Percentiles rank a stretch among this genome's conserved stretches.
Conservation (phyloP, 2,888 invertebrate species). For the Axea sp. region DNA sequence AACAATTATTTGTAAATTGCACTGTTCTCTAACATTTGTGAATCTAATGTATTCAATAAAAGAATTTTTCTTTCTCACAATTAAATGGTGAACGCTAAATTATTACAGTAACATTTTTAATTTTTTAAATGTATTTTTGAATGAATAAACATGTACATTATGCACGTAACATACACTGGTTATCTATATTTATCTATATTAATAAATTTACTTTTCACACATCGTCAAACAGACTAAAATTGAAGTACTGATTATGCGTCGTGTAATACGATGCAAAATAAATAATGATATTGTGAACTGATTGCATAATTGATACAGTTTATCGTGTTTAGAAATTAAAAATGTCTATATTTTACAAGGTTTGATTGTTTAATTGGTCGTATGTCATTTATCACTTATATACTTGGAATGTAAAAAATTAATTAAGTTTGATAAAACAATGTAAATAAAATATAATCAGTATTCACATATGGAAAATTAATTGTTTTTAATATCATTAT, state of each 20-base stretch:
- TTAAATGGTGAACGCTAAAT: too few species aligned
- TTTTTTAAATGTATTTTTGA: constrained; percentile 12
- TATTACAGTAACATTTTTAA: too few species aligned
- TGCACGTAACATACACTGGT: not conserved
- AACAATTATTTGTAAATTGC: too few species aligned
- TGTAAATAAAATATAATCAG: too few species aligned
- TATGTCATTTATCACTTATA: too few species aligned
- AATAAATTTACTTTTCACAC: constrained; percentile 40
- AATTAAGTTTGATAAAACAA: too few species aligned
- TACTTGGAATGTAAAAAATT: too few species aligned
- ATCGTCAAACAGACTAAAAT: constrained; percentile 26
- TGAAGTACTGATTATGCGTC: constrained; percentile 22
- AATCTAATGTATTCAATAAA: too few species aligned
- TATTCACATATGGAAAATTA: too few species aligned
- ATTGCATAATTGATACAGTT: constrained; percentile 12
- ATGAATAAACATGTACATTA: constrained; percentile 21
- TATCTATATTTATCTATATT: constrained; percentile 23
- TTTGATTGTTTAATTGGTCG: constrained; percentile 26
- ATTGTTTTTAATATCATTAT: too few species aligned
- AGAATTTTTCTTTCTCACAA: not conserved
- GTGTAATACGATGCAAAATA: constrained; percentile 8
- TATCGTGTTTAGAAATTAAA: constrained; percentile 10
- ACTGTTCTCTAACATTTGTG: too few species aligned
- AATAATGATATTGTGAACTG: constrained; percentile 12
- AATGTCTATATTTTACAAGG: constrained; percentile 11